Evolutionary conservation across 2,888 invertebrate genomes (phyloP), one percentile per base, ranked within the genome.

Genomic region (Oligia strigilis): DNA sequence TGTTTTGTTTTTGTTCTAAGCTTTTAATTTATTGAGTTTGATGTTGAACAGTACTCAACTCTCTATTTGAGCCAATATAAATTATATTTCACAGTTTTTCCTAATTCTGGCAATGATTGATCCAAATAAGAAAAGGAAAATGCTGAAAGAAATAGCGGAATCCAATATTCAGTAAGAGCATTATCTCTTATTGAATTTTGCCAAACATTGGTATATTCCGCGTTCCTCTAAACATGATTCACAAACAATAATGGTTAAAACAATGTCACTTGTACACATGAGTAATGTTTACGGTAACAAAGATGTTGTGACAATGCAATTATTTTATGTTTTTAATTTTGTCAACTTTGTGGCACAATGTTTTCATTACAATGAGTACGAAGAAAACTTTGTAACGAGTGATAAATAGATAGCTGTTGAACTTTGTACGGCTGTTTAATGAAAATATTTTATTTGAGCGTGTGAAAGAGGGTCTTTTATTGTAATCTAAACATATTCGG

Each of bases 211-310:
- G 36, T 46, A 62, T 58, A 67, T 86, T 83, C 43, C 43, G 19
- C 71, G 60, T 72, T 55, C 65, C 14, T 29, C 29, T 52, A 19
- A n/a, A 40, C 11, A 67, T 82, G 73, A 82, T 74, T 84, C 79
- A 76, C 71, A 60, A 72, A 70, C 76, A 74, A 72, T 80, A 82
- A 82, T 78, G 80, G 74, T 60, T 69, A 75, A 73, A 81, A 70
- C 49, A 74, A 83, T 84, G 72, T 80, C 49, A 66, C 43, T 69
- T 46, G 62, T 77, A 79, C 71, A 82, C 40, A 73, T 86, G 86
- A 89, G 81, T 89, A 87, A 90, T 77, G 76, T 76, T 83, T 67
- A 58, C 55, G 71, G 78, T 85, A 82, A 81, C 84, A 87, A 82
- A 86, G 81, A 83, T 87, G 81, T 82, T 88, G 84, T 84, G 80